Percentiles rank a stretch among this genome's conserved stretches.
phyloP scores from a whole-genome alignment of 2,113 vertebrate genomes.

The Albula goreensis region DNA sequence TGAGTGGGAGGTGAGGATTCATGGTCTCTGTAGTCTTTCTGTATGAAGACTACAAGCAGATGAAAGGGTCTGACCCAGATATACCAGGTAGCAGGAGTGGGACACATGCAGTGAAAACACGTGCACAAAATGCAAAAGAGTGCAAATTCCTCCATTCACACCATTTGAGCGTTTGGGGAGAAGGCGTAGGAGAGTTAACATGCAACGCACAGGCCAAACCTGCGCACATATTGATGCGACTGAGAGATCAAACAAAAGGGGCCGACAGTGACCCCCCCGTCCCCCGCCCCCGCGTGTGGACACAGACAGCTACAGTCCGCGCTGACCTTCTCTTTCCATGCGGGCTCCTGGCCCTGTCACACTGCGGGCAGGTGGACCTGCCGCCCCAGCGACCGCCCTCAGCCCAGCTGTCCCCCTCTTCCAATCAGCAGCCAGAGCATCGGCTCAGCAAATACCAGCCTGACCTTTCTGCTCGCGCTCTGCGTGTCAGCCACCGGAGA shows the following conservation, averaged over 20 bases:
- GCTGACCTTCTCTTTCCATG: conserved; percentile 5
- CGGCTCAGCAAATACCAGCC: conserved; percentile 17
- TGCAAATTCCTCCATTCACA: not conserved
- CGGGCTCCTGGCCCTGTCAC: not conserved
- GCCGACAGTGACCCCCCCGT: not conserved
- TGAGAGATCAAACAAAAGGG: not conserved
- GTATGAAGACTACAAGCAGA: not conserved
- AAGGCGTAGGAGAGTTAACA: not conserved
- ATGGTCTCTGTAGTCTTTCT: not conserved
- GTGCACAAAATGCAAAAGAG: not conserved
- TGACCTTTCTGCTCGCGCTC: conserved; percentile 18
- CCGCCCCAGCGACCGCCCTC: not conserved
- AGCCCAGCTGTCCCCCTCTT: not conserved
- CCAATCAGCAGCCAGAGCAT: not conserved
- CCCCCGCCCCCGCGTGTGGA: not conserved
- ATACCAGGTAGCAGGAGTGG: not conserved
- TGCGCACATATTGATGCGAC: not conserved
- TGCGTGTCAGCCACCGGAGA: not conserved
- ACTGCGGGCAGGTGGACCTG: not conserved
- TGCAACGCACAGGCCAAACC: not conserved
- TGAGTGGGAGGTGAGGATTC: not conserved
- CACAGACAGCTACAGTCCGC: not conserved
- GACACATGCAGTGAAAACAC: not conserved
- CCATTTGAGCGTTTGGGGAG: no score
- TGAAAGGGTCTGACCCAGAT: not conserved